phyloP scores from a whole-genome alignment of 2,888 invertebrate species.

The Nymphalis c-album region DNA sequence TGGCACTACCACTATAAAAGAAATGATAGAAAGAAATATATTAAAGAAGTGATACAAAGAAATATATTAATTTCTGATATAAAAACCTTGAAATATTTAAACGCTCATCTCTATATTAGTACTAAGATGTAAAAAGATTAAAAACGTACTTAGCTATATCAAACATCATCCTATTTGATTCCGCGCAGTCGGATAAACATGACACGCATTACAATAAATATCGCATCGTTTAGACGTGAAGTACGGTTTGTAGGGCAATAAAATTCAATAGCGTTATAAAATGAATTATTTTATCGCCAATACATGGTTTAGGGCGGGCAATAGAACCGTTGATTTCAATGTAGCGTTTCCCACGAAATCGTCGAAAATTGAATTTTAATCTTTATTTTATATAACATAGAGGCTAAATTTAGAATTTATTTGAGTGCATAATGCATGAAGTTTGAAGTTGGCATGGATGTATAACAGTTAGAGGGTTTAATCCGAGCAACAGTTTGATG shows the following conservation, averaged over 20 bases:
- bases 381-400: conserved; percentile 6
- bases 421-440: background rate
- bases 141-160: too few relatives aligned
- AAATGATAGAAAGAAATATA: too few relatives aligned
- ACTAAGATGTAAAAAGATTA: too few relatives aligned
- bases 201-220: conserved; percentile 27
- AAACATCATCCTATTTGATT: background rate
- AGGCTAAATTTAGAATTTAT: too few relatives aligned
- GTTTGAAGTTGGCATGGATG: too few relatives aligned
- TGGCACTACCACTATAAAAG: too few relatives aligned
- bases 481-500: too few relatives aligned
- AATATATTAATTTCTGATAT: too few relatives aligned
- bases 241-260: conserved; percentile 27
- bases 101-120: too few relatives aligned
- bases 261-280: conserved; percentile 35
- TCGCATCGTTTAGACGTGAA: conserved; percentile 27
- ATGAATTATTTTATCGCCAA: conserved; percentile 37
- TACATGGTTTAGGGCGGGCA: conserved; percentile 29
- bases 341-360: conserved; percentile 22
- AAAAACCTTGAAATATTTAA: too few relatives aligned
- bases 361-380: conserved; percentile 15
- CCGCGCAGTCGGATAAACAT: background rate
- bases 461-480: too few relatives aligned
- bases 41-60: too few relatives aligned
- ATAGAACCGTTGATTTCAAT: conserved; percentile 27